phyloP scores from a whole-genome alignment of 1,140 invertebrate genomes.

The Dolichoris vasculosae region DNA sequence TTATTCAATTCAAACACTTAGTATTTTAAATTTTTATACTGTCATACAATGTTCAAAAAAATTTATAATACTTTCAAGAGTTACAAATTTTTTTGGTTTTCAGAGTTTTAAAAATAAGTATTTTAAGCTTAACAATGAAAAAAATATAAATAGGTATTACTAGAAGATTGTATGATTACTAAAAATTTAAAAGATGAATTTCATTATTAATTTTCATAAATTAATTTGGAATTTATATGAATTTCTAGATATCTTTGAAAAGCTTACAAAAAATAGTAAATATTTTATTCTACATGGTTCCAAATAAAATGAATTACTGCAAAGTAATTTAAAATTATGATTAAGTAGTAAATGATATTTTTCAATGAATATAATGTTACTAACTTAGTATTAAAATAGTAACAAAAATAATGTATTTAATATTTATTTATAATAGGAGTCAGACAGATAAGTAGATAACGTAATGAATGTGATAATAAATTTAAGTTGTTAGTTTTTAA shows the following conservation, averaged over 20 bases:
- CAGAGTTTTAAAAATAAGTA: not conserved
- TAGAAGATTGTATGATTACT: no score
- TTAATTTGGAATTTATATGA: not conserved
- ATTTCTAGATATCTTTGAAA: not conserved
- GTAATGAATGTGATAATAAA: conserved; percentile 41
- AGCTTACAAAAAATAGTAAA: not conserved
- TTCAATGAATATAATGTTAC: no score
- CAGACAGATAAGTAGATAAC: conserved; percentile 2
- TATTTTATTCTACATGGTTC: no score
- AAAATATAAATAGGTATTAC: not conserved
- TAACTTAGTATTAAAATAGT: not conserved
- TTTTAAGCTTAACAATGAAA: not conserved
- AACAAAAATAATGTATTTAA: not conserved
- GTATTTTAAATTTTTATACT: no score
- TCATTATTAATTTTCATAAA: no score
- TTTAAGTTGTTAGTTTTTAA: conserved; percentile 25
- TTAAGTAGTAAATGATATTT: no score
- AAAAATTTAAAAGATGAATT: no score
- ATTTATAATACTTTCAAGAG: not conserved
- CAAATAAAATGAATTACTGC: not conserved
- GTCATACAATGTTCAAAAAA: not conserved
- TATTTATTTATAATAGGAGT: conserved; percentile 16
- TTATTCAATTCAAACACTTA: no score
- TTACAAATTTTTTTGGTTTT: not conserved
- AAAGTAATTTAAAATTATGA: not conserved